Percentiles rank a stretch among this genome's conserved stretches.
Evolutionary conservation across 2,888 invertebrate genomes (phyloP).

Genomic region (Nomada fabriciana): DNA sequence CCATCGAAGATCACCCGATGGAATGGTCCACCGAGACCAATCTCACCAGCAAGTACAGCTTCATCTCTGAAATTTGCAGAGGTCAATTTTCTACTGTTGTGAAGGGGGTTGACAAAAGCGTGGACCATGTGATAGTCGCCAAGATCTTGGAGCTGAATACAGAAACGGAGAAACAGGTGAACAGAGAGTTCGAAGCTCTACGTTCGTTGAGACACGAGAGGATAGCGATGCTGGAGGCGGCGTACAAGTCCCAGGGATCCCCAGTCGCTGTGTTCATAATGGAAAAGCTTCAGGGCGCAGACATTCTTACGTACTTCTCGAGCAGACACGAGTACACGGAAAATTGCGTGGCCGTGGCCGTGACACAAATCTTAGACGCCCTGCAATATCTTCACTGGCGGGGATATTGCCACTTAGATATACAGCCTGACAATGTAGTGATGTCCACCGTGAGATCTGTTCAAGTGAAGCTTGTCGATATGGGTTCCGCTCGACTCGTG

Average conservation of each 20-base stretch:
- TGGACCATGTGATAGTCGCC: constrained; percentile 91
- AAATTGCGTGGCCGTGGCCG: constrained; percentile 94
- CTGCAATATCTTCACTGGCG: constrained; percentile 98
- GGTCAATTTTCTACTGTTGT: constrained; percentile 95
- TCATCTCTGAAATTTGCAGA: constrained; percentile 93
- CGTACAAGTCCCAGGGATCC: constrained; percentile 89
- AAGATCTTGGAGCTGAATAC: constrained; percentile 91
- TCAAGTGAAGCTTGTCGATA: constrained; percentile 96
- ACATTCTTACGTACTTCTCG: constrained; percentile 94
- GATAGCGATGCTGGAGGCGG: constrained; percentile 91
- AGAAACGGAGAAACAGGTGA: constrained; percentile 87
- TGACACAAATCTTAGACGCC: constrained; percentile 94
- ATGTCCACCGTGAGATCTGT: constrained; percentile 94
- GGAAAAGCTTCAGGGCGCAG: constrained; percentile 95
- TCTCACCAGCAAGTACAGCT: constrained; percentile 91
- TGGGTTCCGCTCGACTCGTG: constrained; percentile 94
- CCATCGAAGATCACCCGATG: constrained; percentile 90
- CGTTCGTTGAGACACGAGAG: constrained; percentile 94
- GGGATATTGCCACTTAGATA: constrained; percentile 94
- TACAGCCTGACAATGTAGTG: constrained; percentile 98
- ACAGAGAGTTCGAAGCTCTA: constrained; percentile 93
- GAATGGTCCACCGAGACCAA: constrained; percentile 89
- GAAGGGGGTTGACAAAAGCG: constrained; percentile 91
- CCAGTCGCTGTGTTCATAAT: constrained; percentile 90
- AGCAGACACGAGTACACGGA: constrained; percentile 96